These are phyloP conservation scores for Diabrotica virgifera DNA, from an alignment of 1,140 invertebrate genomes.

Conservation along the genomic window DNA sequence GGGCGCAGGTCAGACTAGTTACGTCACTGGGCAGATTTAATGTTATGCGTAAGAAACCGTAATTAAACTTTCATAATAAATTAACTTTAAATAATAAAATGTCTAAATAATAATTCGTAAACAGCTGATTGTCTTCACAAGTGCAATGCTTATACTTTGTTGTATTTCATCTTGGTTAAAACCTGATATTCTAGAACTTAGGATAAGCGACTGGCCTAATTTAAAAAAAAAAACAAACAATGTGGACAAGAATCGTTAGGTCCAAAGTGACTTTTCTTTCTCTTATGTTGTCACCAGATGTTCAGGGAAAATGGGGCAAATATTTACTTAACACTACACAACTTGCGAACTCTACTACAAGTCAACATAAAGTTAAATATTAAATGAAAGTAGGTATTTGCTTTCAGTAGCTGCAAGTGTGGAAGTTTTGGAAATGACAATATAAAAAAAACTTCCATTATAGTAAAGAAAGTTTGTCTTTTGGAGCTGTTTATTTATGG, in stretches of 20 bases:
- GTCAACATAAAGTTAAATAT: not conserved
- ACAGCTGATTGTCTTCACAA: too few species aligned
- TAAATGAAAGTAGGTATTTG: not conserved
- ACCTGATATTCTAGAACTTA: too few species aligned
- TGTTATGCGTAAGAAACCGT: too few species aligned
- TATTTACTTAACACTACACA: constrained; percentile 3
- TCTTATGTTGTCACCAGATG: constrained; percentile 2
- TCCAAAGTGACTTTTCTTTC: not conserved
- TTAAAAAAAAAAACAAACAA: not conserved
- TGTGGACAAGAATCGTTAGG: not conserved
- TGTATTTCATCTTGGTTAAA: too few species aligned
- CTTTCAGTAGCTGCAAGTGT: not conserved
- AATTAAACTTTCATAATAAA: too few species aligned
- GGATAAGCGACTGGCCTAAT: not conserved
- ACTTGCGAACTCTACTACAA: not conserved
- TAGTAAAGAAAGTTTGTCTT: too few species aligned
- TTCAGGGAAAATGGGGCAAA: not conserved
- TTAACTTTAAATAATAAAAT: too few species aligned
- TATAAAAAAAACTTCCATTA: not conserved
- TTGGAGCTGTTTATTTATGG: too few species aligned
- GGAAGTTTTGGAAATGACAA: not conserved
- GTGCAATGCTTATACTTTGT: too few species aligned
- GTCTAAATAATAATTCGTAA: too few species aligned
- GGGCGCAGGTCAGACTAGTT: too few species aligned
- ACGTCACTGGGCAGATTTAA: too few species aligned